Conservation (phyloP, 2,888 invertebrate genomes). For the Poecilus cupreus region DNA sequence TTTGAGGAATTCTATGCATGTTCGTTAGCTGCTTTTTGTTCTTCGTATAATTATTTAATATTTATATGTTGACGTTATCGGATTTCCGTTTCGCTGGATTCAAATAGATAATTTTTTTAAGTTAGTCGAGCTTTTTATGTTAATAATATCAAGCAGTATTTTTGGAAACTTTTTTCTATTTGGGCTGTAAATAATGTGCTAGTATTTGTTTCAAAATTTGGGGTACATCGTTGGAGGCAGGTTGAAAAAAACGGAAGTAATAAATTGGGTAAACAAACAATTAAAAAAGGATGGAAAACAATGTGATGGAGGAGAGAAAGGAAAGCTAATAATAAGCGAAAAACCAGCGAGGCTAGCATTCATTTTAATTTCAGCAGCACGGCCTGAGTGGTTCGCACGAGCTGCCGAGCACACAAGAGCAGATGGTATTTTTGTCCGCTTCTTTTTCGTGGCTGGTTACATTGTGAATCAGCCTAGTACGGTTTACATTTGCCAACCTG, state of each 20-base stretch:
- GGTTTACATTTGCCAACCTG: neutral
- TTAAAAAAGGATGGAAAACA: neutral
- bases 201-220: too few relatives aligned
- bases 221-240: too few relatives aligned
- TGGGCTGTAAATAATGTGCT: too few relatives aligned
- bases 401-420: neutral
- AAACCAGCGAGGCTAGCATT: neutral
- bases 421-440: slow-evolving; percentile 4
- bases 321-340: neutral
- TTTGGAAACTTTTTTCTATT: too few relatives aligned
- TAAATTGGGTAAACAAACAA: neutral
- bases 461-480: neutral
- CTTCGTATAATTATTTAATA: slow-evolving; percentile 18
- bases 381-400: too few relatives aligned
- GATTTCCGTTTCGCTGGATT: neutral
- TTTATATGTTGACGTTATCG: slow-evolving; percentile 23
- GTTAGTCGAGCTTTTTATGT: too few relatives aligned
- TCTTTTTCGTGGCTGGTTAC: neutral
- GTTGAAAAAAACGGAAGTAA: neutral
- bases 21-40: neutral
- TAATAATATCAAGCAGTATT: too few relatives aligned
- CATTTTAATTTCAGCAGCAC: slow-evolving; percentile 1
- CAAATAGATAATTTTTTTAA: too few relatives aligned
- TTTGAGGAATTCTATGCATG: neutral
- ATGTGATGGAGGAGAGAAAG: neutral